Conservation (phyloP, 2,797 vertebrate species). For the Scarus forsteni region DNA sequence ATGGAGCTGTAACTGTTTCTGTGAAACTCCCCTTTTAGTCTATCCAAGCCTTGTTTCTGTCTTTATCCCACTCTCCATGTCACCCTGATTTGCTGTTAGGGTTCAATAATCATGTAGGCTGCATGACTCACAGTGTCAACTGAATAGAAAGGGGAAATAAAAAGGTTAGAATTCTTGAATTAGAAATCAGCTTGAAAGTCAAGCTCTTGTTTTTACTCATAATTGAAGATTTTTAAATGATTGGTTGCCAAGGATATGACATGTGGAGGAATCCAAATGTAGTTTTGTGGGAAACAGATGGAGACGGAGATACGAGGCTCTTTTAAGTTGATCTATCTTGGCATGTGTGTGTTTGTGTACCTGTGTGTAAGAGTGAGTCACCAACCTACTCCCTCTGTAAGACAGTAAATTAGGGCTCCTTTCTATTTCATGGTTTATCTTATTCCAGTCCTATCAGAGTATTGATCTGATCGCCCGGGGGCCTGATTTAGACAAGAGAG, state of each 20-base stretch:
- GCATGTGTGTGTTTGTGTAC: slow-evolving; percentile 23
- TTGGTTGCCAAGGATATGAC: slow-evolving; percentile 55
- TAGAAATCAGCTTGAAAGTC: too few species aligned
- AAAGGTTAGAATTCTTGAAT: slow-evolving; percentile 58
- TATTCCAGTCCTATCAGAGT: slow-evolving; percentile 80
- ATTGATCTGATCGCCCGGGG: slow-evolving; percentile 79
- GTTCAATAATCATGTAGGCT: slow-evolving; percentile 31
- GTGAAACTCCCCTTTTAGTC: too few species aligned
- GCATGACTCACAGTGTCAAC: slow-evolving; percentile 50
- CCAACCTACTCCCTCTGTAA: slow-evolving; percentile 59
- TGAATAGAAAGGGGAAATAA: slow-evolving; percentile 49
- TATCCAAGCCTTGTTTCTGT: slow-evolving; percentile 1
- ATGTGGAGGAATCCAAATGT: slow-evolving; percentile 56
- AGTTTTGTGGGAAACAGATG: slow-evolving; percentile 24
- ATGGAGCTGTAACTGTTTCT: too few species aligned
- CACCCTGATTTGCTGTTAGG: slow-evolving; percentile 14
- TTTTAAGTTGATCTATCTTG: slow-evolving; percentile 51
- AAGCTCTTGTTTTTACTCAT: not conserved
- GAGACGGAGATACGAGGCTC: slow-evolving; percentile 46
- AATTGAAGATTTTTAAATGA: slow-evolving; percentile 10
- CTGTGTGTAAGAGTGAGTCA: slow-evolving; percentile 45
- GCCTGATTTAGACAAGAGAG: slow-evolving; percentile 72
- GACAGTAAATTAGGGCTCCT: slow-evolving; percentile 72
- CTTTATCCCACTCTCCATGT: slow-evolving; percentile 11
- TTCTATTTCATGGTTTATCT: slow-evolving; percentile 81